Evolutionary conservation across 2,888 invertebrate species (phyloP).

Genomic region (Tinea semifulvella): DNA sequence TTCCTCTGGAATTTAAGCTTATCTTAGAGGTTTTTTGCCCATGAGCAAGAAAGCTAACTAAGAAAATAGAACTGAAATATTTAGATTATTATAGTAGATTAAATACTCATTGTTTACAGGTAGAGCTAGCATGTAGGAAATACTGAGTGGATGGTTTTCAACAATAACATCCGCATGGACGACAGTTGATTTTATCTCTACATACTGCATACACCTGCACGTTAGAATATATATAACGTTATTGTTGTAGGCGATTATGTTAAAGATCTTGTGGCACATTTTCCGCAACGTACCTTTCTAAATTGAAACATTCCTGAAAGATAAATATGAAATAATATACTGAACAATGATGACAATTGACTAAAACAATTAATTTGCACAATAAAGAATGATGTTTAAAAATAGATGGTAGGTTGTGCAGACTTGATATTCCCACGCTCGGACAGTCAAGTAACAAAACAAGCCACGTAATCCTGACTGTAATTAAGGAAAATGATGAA

Average conservation of each 20-base stretch:
- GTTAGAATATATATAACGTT: not conserved
- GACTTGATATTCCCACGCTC: constrained; percentile 11
- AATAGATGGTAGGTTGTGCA: constrained; percentile 1
- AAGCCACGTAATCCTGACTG: constrained; percentile 3
- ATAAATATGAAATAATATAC: no score
- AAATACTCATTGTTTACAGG: no score
- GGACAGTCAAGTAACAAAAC: constrained; percentile 10
- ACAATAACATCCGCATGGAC: constrained; percentile 9
- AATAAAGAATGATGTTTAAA: not conserved
- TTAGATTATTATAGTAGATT: no score
- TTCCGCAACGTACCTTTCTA: no score
- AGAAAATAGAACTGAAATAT: no score
- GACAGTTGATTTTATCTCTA: not conserved
- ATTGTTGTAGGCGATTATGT: not conserved
- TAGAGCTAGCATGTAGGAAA: not conserved
- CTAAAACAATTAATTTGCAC: constrained; percentile 3
- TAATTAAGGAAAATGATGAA: constrained; percentile 17
- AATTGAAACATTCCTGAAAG: no score
- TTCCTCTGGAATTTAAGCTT: no score
- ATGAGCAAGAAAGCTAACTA: no score
- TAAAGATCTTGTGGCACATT: no score
- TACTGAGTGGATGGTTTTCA: not conserved
- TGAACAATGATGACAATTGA: no score
- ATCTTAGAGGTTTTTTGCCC: no score
- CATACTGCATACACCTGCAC: not conserved